A percentile compares a stretch with the other conserved stretches of the same genome.
Conservation (phyloP, 1,140 invertebrate genomes). For the Drosophila sproati region DNA sequence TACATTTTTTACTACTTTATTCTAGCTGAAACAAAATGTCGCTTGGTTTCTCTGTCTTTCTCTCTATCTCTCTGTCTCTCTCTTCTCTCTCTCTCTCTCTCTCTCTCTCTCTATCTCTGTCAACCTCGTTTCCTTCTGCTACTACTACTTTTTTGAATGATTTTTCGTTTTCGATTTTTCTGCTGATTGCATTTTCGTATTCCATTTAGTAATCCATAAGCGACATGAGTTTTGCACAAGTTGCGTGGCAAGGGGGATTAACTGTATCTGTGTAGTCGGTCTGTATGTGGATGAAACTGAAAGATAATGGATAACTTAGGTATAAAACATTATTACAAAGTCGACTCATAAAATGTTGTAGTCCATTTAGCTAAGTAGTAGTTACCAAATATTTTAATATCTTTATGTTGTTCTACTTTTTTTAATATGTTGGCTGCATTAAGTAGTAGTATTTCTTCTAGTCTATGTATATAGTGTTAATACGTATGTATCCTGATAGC, state of each 20-base stretch:
- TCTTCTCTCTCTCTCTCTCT: constrained; percentile 8
- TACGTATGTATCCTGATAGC: constrained; percentile 17
- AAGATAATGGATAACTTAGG: not conserved
- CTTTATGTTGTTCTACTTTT: not conserved
- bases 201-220: constrained; percentile 4
- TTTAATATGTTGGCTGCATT: not conserved
- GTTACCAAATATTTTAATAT: not conserved
- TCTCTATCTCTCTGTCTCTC: constrained; percentile 11
- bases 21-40: constrained; percentile 18
- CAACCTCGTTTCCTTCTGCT: not conserved
- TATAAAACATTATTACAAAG: not conserved
- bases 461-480: not conserved
- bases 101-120: constrained; percentile 6
- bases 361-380: constrained; percentile 3
- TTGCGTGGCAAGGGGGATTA: not conserved
- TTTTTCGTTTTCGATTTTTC: not conserved
- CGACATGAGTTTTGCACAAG: constrained; percentile 29
- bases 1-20: constrained; percentile 38
- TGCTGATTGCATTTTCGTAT: constrained; percentile 2
- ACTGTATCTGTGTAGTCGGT: constrained; percentile 22
- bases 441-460: constrained; percentile 1
- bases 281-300: not conserved
- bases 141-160: constrained; percentile 20
- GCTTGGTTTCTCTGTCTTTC: constrained; percentile 30
- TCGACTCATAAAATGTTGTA: not conserved